A percentile compares a stretch with the other conserved stretches of the same genome.
Conservation (phyloP, 2,888 invertebrate genomes). For the Microchrysa polita region DNA sequence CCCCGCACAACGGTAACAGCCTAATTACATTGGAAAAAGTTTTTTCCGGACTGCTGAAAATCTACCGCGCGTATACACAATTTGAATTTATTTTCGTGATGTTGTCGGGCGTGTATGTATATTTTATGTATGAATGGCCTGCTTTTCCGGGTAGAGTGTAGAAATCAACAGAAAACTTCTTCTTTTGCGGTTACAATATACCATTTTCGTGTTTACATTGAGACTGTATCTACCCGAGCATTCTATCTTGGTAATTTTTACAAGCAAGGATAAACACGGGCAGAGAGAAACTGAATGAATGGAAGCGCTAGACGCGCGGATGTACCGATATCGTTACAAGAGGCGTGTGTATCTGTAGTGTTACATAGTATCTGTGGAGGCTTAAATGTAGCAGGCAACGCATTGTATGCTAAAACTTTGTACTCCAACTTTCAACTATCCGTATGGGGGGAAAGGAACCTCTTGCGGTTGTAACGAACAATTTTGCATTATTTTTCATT, state of each 20-base stretch:
- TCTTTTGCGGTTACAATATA: background rate
- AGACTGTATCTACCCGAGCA: background rate
- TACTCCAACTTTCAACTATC: background rate
- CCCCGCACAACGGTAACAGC: background rate
- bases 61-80: slow-evolving; percentile 22
- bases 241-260: background rate
- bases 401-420: background rate
- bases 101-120: background rate
- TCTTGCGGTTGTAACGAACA: background rate
- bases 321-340: background rate
- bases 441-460: no score
- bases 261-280: background rate
- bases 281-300: background rate
- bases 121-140: no score
- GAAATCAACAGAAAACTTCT: slow-evolving; percentile 7
- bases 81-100: background rate
- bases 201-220: slow-evolving; percentile 20
- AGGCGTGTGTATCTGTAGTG: background rate
- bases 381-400: background rate
- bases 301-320: background rate
- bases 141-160: background rate
- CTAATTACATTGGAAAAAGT: slow-evolving; percentile 23
- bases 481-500: slow-evolving; percentile 15
- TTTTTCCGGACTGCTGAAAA: slow-evolving; percentile 13
- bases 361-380: background rate